These are phyloP conservation scores for Bombus fervidus DNA, from an alignment of 1,140 invertebrate species.

Conservation along the genomic window DNA sequence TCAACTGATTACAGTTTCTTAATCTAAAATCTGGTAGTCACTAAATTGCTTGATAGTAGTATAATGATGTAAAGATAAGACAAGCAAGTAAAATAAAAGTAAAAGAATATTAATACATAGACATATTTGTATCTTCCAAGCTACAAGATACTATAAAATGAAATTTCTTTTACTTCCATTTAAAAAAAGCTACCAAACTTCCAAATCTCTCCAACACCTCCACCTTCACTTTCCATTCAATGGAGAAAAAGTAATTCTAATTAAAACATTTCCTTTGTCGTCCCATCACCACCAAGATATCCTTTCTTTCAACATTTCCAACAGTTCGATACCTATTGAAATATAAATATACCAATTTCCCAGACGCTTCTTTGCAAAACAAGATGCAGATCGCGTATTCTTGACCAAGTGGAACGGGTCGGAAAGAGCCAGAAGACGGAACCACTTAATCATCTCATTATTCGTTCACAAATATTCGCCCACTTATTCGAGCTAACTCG, in stretches of 20 bases:
- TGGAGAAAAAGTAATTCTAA: background rate
- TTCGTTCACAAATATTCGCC: constrained; percentile 3
- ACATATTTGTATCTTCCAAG: background rate
- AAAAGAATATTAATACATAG: background rate
- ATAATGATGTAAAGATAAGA: background rate
- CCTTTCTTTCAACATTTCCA: background rate
- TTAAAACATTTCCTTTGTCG: background rate
- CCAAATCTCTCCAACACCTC: background rate
- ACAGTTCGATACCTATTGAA: too few relatives aligned
- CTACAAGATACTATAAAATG: background rate
- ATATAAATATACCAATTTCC: background rate
- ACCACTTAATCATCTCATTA: constrained; percentile 2
- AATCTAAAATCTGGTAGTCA: background rate
- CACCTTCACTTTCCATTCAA: background rate
- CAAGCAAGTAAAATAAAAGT: background rate
- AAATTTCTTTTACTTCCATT: too few relatives aligned
- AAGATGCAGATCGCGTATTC: background rate
- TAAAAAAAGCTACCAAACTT: background rate
- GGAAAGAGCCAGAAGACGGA: constrained; percentile 5
- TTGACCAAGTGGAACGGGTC: constrained; percentile 6
- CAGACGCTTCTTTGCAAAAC: background rate
- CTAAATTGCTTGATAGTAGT: background rate
- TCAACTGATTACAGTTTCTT: background rate
- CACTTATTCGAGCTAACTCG: background rate
- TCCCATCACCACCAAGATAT: background rate